Evolutionary conservation across 2,113 vertebrate genomes (phyloP).

Genomic region (Oreochromis niloticus): DNA sequence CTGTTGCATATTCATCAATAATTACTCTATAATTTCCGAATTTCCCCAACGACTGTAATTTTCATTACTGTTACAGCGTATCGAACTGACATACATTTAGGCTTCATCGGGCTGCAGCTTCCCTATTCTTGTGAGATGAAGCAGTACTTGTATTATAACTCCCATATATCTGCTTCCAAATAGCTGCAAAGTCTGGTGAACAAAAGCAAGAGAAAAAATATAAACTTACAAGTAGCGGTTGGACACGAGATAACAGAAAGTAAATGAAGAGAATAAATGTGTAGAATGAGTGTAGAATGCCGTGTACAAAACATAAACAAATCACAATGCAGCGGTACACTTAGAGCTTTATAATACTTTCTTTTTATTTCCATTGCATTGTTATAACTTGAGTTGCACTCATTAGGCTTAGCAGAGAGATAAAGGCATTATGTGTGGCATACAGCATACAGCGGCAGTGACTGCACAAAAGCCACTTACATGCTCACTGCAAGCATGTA

Average conservation of each 20-base stretch:
- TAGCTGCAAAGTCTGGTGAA: not conserved
- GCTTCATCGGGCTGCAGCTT: not conserved
- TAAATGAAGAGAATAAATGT: not conserved
- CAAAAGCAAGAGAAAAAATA: not conserved
- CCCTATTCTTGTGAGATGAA: not conserved
- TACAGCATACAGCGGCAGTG: not conserved
- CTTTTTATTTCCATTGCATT: not conserved
- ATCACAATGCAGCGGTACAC: not conserved
- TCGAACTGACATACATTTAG: not conserved
- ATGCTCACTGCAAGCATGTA: slow-evolving; percentile 25
- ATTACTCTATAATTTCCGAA: not conserved
- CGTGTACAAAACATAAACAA: not conserved
- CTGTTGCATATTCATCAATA: slow-evolving; percentile 22
- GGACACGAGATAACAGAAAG: not conserved
- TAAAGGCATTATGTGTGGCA: not conserved
- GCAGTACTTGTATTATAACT: not conserved
- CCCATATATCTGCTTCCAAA: not conserved
- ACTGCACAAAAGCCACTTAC: slow-evolving; percentile 29
- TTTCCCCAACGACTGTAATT: not conserved
- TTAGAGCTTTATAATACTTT: not conserved
- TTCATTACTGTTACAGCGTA: not conserved
- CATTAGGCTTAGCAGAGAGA: slow-evolving; percentile 3
- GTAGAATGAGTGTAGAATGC: not conserved
- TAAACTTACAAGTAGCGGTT: not conserved
- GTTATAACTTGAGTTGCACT: not conserved